A percentile compares a stretch with the other conserved stretches of the same genome.
These are phyloP conservation scores for Bradypodion ventrale DNA, from an alignment of 2,797 vertebrate species.

Conservation along the genomic window DNA sequence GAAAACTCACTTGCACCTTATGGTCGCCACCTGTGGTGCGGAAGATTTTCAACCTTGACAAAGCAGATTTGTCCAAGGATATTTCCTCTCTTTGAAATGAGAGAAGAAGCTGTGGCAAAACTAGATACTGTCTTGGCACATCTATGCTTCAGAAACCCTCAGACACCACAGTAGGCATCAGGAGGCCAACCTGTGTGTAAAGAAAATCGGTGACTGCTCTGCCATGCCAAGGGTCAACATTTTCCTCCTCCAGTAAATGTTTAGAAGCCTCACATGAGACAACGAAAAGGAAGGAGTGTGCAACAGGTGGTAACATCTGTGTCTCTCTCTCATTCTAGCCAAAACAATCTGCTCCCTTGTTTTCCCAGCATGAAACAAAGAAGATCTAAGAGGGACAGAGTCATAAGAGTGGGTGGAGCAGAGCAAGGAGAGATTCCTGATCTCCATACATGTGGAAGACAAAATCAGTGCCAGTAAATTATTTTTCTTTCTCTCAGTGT, in stretches of 20 bases:
- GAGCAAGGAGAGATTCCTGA: slow-evolving; percentile 49
- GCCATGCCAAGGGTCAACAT: slow-evolving; percentile 69
- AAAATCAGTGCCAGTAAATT: slow-evolving; percentile 55
- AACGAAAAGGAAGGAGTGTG: slow-evolving; percentile 72
- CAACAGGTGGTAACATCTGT: slow-evolving; percentile 81
- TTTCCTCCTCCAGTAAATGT: slow-evolving; percentile 68
- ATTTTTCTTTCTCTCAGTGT: slow-evolving; percentile 56
- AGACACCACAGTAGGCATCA: slow-evolving; percentile 50
- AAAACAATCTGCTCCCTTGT: slow-evolving; percentile 74
- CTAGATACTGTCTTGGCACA: slow-evolving; percentile 53
- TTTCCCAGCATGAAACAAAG: slow-evolving; percentile 65
- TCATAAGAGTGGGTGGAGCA: slow-evolving; percentile 53
- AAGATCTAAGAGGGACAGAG: slow-evolving; percentile 54
- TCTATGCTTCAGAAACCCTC: slow-evolving; percentile 60
- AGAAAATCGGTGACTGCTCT: slow-evolving; percentile 53
- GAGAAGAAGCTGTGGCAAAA: slow-evolving; percentile 70
- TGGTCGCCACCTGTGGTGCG: slow-evolving; percentile 73
- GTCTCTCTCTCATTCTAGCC: slow-evolving; percentile 67
- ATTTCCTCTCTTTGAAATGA: slow-evolving; percentile 76
- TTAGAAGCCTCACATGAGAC: slow-evolving; percentile 70
- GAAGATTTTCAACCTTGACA: slow-evolving; percentile 74
- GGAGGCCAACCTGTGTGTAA: slow-evolving; percentile 68
- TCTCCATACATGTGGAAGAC: slow-evolving; percentile 45
- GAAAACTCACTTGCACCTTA: slow-evolving; percentile 73
- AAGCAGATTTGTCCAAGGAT: slow-evolving; percentile 75